Evolutionary conservation across 2,113 vertebrate genomes (phyloP).

Genomic region (Origma solitaria): DNA sequence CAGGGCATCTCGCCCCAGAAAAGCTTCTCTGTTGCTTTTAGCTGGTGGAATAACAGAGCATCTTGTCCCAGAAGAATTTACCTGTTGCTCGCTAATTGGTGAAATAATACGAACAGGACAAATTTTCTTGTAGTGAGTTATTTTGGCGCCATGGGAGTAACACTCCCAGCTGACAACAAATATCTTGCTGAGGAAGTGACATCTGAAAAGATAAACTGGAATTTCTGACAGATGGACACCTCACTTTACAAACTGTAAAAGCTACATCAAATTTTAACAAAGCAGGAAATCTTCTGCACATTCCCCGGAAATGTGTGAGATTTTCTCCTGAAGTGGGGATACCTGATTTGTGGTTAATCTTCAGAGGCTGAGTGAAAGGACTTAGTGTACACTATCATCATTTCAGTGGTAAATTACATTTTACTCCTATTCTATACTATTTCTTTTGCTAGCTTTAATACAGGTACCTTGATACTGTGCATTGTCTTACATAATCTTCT

Average conservation of each 20-base stretch:
- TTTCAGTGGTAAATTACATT: not conserved
- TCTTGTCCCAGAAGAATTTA: not conserved
- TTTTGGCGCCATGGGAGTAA: not conserved
- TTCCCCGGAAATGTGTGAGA: not conserved
- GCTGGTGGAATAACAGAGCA: not conserved
- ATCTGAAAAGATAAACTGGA: not conserved
- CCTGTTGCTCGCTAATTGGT: not conserved
- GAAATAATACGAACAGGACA: not conserved
- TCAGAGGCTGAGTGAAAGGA: not conserved
- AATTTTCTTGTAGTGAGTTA: not conserved
- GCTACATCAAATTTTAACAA: not conserved
- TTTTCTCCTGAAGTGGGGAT: not conserved
- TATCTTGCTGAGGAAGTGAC: not conserved
- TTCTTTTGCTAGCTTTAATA: not conserved
- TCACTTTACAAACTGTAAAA: not conserved
- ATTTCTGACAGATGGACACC: not conserved
- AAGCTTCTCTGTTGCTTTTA: not conserved
- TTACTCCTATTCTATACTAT: not conserved
- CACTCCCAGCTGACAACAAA: not conserved
- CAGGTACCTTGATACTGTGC: not conserved
- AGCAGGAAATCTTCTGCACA: not conserved
- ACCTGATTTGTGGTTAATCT: not conserved
- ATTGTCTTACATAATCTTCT: not conserved
- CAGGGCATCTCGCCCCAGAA: not conserved
- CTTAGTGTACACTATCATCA: not conserved